These are phyloP conservation scores for Beaufortia kweichowensis DNA, from an alignment of 2,113 vertebrate genomes.

Conservation along the genomic window DNA sequence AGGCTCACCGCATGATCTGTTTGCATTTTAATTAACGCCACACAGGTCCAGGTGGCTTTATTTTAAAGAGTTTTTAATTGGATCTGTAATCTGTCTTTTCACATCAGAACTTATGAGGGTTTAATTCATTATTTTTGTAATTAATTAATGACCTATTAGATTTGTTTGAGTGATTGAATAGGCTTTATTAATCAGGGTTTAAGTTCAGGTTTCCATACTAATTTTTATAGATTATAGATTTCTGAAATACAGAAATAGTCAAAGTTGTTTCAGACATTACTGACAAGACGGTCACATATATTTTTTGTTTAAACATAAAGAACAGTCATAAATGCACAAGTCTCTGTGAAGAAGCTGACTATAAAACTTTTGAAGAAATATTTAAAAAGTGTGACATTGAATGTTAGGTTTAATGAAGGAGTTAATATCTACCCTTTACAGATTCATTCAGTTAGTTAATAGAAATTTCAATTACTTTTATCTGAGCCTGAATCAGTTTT, in stretches of 20 bases:
- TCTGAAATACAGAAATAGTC: neutral
- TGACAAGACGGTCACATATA: too few species aligned
- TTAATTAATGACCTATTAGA: constrained; percentile 13
- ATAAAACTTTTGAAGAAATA: too few species aligned
- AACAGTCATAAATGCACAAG: too few species aligned
- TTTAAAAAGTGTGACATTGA: too few species aligned
- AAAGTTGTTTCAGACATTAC: neutral
- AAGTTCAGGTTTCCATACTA: neutral
- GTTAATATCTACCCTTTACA: constrained; percentile 37
- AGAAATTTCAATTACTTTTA: constrained; percentile 63
- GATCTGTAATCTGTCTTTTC: constrained; percentile 15
- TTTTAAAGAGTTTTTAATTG: constrained; percentile 17
- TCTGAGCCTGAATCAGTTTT: constrained; percentile 51
- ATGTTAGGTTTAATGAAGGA: too few species aligned
- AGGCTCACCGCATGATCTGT: neutral
- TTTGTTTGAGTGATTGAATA: neutral
- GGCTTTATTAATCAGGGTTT: constrained; percentile 15
- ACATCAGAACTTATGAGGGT: neutral
- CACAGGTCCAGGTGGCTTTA: neutral
- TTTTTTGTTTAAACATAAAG: too few species aligned
- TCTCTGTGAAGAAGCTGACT: too few species aligned
- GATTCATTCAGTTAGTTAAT: constrained; percentile 57
- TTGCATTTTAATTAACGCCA: constrained; percentile 25
- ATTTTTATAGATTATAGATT: neutral
- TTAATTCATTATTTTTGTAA: constrained; percentile 16